Evolutionary conservation across 1,140 invertebrate species (phyloP), one percentile per base, ranked within the genome.

Genomic region (Calephelis nemesis): DNA sequence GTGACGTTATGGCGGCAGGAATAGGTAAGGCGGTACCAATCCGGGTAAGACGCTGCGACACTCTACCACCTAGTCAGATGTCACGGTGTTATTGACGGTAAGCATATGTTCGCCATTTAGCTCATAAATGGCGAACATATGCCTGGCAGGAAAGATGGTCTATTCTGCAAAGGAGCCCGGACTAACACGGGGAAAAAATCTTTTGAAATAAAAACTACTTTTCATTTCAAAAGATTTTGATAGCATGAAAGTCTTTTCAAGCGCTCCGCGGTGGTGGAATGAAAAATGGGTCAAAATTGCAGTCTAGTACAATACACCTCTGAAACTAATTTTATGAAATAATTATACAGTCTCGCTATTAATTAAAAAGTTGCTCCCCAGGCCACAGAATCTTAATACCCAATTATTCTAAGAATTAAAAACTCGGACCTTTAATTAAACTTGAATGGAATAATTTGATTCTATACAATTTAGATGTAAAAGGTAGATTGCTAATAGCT

Each of bases 371-470:
- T 72, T 65, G 50, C 11, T 47, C 40, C 19, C 65, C 64, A 65
- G 66, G 50, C 60, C 70, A 65, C 68, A 72, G 64, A 62, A 64
- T 66, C 62, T 42, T 72, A 72, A 68, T 72, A 72, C 67, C 70
- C 52, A 72, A 72, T 72, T 68, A 72, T 68, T 72, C 64, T 63
- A 50, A 68, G 70, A 72, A 72, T 68, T 68, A 68, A 72, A 72
- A 72, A 68, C 47, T 68, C 58, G 10, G 62, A 68, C 65, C 30
- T 60, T 60, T 60, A 60, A 60, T 60, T 60, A 60, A 60, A 60
- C 10, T 60, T 60, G 54, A 39, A 60, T 60, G 54, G 30, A 60
- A 60, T 60, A 6, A 60, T 60, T 60, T 60, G 39, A 19, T 60
- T 60, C 12, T 60, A n/a, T 60, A 4, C 30, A 60, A 12, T 60